Evolutionary conservation across 1,140 invertebrate genomes (phyloP).

Genomic region (Drosophila kikkawai): DNA sequence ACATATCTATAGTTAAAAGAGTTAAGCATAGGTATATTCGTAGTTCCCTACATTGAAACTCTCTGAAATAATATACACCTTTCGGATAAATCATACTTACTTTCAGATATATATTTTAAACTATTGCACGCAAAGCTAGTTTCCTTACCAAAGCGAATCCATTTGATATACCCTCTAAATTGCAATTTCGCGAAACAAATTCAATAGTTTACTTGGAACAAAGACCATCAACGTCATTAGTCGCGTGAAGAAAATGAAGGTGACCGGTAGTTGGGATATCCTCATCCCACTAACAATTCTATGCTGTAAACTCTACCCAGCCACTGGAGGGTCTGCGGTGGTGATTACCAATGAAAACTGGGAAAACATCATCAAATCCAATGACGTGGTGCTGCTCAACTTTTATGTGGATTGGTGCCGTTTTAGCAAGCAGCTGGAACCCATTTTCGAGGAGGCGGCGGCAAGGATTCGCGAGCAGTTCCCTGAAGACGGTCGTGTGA

Average conservation of each 20-base stretch:
- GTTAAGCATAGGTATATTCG: neutral
- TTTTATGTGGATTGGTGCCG: conserved; percentile 49
- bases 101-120: neutral
- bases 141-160: neutral
- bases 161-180: neutral
- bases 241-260: conserved; percentile 35
- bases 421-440: conserved; percentile 39
- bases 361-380: neutral
- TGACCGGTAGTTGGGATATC: neutral
- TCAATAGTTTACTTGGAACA: neutral
- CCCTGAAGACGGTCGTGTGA: conserved; percentile 91
- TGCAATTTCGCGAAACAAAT: neutral
- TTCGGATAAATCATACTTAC: too few species aligned
- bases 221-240: neutral
- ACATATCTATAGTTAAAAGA: rapidly evolving
- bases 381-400: conserved; percentile 49
- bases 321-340: neutral
- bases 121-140: neutral
- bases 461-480: conserved; percentile 90
- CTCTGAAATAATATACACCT: neutral
- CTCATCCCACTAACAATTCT: conserved; percentile 2
- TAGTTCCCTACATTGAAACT: neutral
- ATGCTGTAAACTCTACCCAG: neutral
- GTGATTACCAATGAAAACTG: conserved; percentile 16
- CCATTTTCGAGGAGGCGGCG: conserved; percentile 92